phyloP scores from a whole-genome alignment of 2,888 invertebrate species.

The Brachyopa scutellaris region DNA sequence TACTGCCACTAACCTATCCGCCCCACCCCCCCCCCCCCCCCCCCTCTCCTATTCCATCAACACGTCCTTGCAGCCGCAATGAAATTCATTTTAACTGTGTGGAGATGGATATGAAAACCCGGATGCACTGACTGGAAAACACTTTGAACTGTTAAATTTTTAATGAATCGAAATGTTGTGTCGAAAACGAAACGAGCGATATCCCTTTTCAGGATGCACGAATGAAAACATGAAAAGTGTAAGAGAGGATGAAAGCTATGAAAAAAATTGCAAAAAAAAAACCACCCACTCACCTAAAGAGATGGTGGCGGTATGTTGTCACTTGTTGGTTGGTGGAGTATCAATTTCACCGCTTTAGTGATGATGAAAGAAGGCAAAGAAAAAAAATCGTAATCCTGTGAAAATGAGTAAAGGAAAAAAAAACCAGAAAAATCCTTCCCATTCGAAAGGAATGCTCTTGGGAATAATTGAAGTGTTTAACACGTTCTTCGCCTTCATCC shows the following conservation, averaged over 20 bases:
- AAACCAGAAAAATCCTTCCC: slow-evolving; percentile 16
- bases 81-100: slow-evolving; percentile 71
- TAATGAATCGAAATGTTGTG: slow-evolving; percentile 80
- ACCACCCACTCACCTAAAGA: slow-evolving; percentile 4
- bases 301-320: slow-evolving; percentile 60
- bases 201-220: slow-evolving; percentile 61
- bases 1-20: slow-evolving; percentile 51
- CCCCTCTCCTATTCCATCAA: slow-evolving; percentile 13
- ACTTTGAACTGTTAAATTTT: slow-evolving; percentile 81
- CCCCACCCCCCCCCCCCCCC: slow-evolving; percentile 18
- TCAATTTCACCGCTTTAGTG: slow-evolving; percentile 67
- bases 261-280: slow-evolving; percentile 7
- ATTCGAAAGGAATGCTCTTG: slow-evolving; percentile 61
- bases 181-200: slow-evolving; percentile 62
- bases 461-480: slow-evolving; percentile 73
- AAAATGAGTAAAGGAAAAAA: slow-evolving; percentile 45
- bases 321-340: slow-evolving; percentile 72
- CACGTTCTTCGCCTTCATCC: slow-evolving; percentile 66
- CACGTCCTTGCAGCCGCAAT: slow-evolving; percentile 58
- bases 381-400: slow-evolving; percentile 51
- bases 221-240: slow-evolving; percentile 67
- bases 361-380: slow-evolving; percentile 26
- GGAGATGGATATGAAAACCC: slow-evolving; percentile 66
- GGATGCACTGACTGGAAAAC: slow-evolving; percentile 78
- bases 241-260: slow-evolving; percentile 20